Evolutionary conservation across 2,797 vertebrate genomes (phyloP).

Genomic region (Avahi laniger): DNA sequence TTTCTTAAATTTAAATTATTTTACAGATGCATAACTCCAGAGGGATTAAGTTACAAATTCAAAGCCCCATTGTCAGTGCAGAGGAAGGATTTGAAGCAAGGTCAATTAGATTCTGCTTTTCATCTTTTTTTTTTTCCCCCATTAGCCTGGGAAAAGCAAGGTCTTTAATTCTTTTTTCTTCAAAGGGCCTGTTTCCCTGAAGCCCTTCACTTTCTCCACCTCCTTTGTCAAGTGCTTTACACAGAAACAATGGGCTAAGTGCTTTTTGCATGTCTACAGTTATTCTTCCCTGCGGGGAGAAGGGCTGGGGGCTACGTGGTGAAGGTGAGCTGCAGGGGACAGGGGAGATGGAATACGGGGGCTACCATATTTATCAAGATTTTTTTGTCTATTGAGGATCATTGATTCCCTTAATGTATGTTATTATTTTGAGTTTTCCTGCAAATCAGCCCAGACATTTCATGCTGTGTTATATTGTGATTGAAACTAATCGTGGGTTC

Average conservation of each 20-base stretch:
- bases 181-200: not conserved
- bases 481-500: not conserved
- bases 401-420: not conserved
- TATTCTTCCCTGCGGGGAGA: not conserved
- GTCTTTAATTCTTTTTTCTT: conserved; percentile 17
- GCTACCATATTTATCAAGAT: not conserved
- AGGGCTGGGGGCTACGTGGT: rapidly evolving
- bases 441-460: not conserved
- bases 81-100: not conserved
- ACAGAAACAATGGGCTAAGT: not conserved
- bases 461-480: not conserved
- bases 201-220: not conserved
- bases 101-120: not conserved
- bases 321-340: no score
- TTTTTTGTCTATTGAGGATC: not conserved
- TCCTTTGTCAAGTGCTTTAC: not conserved
- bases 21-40: not conserved
- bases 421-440: conserved; percentile 17
- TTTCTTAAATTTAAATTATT: conserved; percentile 10
- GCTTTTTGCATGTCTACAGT: not conserved
- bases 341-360: rapidly evolving
- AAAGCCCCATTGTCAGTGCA: not conserved
- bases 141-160: not conserved
- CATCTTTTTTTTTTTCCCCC: not conserved
- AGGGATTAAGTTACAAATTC: conserved; percentile 31